Evolutionary conservation across 2,888 invertebrate species (phyloP).

Genomic region (Latheticus oryzae): DNA sequence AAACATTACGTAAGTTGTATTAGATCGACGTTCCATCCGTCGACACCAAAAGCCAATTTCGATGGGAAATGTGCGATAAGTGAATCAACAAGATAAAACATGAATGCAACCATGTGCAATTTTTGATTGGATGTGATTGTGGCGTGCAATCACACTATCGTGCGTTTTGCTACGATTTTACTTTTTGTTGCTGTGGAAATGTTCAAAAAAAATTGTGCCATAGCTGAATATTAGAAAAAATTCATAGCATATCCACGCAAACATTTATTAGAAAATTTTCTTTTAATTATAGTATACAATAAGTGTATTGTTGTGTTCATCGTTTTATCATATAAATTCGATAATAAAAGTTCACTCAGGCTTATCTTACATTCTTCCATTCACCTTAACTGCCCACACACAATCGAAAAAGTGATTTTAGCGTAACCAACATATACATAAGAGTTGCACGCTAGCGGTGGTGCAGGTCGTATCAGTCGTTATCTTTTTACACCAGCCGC

Average conservation of each 20-base stretch:
- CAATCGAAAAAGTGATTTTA: slow-evolving; percentile 1
- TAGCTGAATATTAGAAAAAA: slow-evolving; percentile 2
- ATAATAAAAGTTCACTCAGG: too few relatives aligned
- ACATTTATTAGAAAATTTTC: too few relatives aligned
- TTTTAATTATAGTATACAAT: too few relatives aligned
- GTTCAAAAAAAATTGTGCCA: too few relatives aligned
- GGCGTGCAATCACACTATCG: slow-evolving; percentile 52
- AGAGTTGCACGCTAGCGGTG: slow-evolving; percentile 28
- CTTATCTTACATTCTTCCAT: too few relatives aligned
- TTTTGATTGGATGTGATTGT: slow-evolving; percentile 61
- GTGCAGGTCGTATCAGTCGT: slow-evolving; percentile 61
- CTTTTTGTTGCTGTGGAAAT: too few relatives aligned
- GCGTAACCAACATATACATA: slow-evolving; percentile 24
- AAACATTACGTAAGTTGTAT: slow-evolving; percentile 24
- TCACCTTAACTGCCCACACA: too few relatives aligned
- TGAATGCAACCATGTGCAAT: slow-evolving; percentile 61
- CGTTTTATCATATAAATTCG: too few relatives aligned
- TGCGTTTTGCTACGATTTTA: slow-evolving; percentile 30
- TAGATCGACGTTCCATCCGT: slow-evolving; percentile 19
- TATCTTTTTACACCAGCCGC: slow-evolving; percentile 64
- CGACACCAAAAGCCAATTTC: slow-evolving; percentile 34
- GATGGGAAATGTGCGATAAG: slow-evolving; percentile 34
- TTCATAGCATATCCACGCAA: neutral
- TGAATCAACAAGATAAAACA: slow-evolving; percentile 46
- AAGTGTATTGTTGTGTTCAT: too few relatives aligned